A percentile compares a stretch with the other conserved stretches of the same genome.
phyloP scores from a whole-genome alignment of 2,888 invertebrate genomes.

The Coecobrya sp. region DNA sequence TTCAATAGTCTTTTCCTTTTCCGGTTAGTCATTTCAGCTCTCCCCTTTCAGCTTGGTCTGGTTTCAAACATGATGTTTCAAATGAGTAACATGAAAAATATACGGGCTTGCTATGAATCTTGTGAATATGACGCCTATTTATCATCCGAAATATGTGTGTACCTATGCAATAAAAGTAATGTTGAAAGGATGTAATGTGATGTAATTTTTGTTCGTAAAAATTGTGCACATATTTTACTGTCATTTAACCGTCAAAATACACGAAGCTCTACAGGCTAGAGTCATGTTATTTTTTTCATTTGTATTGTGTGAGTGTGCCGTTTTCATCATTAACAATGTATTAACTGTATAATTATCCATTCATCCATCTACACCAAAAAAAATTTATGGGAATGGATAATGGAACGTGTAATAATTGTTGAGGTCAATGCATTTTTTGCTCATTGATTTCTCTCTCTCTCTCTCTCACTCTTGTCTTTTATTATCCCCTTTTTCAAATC shows the following conservation, averaged over 20 bases:
- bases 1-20: constrained; percentile 12
- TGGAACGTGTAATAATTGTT: constrained; percentile 26
- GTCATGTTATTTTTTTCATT: too few relatives aligned
- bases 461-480: not conserved
- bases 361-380: not conserved
- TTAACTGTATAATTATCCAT: not conserved
- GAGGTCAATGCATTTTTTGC: constrained; percentile 25
- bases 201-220: too few relatives aligned
- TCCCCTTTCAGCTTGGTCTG: not conserved
- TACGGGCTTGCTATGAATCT: not conserved
- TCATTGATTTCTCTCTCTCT: not conserved
- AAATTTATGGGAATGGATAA: not conserved
- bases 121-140: too few relatives aligned
- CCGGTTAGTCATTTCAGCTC: not conserved
- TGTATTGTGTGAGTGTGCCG: too few relatives aligned
- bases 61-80: not conserved
- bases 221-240: too few relatives aligned
- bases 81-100: not conserved
- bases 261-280: too few relatives aligned
- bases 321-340: not conserved
- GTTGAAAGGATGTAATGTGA: too few relatives aligned
- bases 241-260: too few relatives aligned
- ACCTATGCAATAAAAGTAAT: too few relatives aligned
- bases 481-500: not conserved
- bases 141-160: too few relatives aligned